These are phyloP conservation scores for Drosophila ogumai DNA, from an alignment of 1,140 invertebrate species.

Conservation along the genomic window DNA sequence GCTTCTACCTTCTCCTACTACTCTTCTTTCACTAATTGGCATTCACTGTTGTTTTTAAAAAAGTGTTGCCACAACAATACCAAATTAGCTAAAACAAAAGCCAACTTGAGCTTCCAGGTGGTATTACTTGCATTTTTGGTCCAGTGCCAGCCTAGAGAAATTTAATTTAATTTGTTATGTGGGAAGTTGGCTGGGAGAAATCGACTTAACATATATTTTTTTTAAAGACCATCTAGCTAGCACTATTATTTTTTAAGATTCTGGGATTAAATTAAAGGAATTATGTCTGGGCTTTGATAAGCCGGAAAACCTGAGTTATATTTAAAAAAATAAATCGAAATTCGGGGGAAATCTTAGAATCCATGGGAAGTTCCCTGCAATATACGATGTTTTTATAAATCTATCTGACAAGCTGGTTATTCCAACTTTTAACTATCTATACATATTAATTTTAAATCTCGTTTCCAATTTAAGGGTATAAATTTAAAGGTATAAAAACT, in stretches of 20 bases:
- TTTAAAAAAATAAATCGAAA: neutral
- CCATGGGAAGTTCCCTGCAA: neutral
- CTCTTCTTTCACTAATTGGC: neutral
- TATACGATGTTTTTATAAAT: neutral
- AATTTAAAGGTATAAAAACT: neutral
- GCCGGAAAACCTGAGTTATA: neutral
- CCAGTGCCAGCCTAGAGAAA: neutral
- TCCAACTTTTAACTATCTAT: too few relatives aligned
- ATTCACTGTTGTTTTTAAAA: neutral
- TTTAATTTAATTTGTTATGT: neutral
- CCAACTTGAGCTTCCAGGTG: neutral
- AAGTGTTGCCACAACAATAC: neutral
- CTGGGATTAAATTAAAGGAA: neutral
- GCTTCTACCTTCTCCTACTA: neutral
- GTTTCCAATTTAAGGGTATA: neutral
- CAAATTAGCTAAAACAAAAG: neutral
- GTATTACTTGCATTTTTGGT: constrained; percentile 1
- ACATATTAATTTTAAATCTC: neutral
- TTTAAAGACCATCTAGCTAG: neutral
- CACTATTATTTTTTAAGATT: too few relatives aligned
- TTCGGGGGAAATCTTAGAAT: neutral
- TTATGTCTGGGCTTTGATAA: too few relatives aligned
- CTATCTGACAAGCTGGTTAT: neutral
- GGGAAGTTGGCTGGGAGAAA: neutral
- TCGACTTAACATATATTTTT: neutral